These are phyloP conservation scores for Colinus virginianus DNA, from an alignment of 2,113 vertebrate species.

Conservation along the genomic window DNA sequence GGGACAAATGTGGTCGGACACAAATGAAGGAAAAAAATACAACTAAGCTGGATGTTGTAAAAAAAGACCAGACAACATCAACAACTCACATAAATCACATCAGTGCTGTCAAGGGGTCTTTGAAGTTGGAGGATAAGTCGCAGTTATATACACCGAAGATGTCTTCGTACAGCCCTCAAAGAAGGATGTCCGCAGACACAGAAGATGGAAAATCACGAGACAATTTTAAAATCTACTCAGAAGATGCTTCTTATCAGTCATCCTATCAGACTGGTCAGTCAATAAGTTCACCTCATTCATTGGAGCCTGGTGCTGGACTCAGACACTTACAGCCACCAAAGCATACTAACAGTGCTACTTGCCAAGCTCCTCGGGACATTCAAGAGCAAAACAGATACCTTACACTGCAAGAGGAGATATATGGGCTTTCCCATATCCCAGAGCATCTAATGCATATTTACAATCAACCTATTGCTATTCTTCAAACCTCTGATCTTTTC, in stretches of 20 bases:
- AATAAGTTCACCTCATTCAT: conserved; percentile 59
- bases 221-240: conserved; percentile 91
- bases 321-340: conserved; percentile 71
- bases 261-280: conserved; percentile 64
- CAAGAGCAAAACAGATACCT: conserved; percentile 81
- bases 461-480: conserved; percentile 88
- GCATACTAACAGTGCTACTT: conserved; percentile 74
- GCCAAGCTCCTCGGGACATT: conserved; percentile 55
- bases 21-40: conserved; percentile 80
- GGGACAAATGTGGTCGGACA: conserved; percentile 78
- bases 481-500: conserved; percentile 89
- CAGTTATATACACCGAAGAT: conserved; percentile 78
- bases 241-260: conserved; percentile 82
- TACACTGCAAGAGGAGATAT: conserved; percentile 78
- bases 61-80: conserved; percentile 95
- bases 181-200: conserved; percentile 72
- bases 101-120: conserved; percentile 64
- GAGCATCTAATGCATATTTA: conserved; percentile 92
- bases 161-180: conserved; percentile 74
- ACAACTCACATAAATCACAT: conserved; percentile 88
- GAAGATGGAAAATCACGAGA: conserved; percentile 83
- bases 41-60: conserved; percentile 87
- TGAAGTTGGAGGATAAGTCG: conserved; percentile 81
- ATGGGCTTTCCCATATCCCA: conserved; percentile 78
- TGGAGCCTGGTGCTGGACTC: conserved; percentile 55